A percentile compares a stretch with the other conserved stretches of the same genome.
Evolutionary conservation across 2,797 vertebrate genomes (phyloP).

Genomic region (Sarcoramphus papa): DNA sequence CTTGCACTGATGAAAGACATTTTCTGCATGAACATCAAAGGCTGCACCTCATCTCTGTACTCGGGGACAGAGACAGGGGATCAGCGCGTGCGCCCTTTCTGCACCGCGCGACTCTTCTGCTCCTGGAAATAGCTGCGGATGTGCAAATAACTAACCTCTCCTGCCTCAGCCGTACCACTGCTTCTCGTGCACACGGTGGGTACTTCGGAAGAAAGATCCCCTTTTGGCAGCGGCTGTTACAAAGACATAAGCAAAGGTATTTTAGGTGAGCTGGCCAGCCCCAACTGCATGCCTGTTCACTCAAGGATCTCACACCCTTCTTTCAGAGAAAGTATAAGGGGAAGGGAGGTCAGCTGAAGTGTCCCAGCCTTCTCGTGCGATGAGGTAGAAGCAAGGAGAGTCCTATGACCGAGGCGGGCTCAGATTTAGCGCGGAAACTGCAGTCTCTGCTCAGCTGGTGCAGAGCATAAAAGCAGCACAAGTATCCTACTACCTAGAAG

Average conservation of each 20-base stretch:
- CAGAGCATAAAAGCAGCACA: background rate
- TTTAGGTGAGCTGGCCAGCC: background rate
- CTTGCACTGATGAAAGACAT: background rate
- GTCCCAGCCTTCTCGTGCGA: background rate
- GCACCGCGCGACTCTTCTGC: background rate
- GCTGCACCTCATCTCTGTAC: background rate
- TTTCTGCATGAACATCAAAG: background rate
- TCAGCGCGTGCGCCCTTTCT: background rate
- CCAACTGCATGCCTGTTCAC: background rate
- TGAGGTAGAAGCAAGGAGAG: background rate
- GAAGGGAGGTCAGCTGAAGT: background rate
- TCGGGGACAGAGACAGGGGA: rapidly evolving
- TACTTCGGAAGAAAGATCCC: background rate
- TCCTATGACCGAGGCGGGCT: background rate
- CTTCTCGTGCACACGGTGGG: rapidly evolving
- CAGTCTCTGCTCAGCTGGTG: background rate
- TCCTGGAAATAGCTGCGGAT: background rate
- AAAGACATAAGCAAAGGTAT: background rate
- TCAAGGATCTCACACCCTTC: background rate
- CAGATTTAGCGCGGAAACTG: background rate
- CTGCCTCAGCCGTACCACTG: background rate
- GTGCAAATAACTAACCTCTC: background rate
- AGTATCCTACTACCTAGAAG: background rate
- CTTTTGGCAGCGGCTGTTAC: background rate
- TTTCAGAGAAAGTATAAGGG: background rate